These are phyloP conservation scores for Leucoraja erinaceus DNA, from an alignment of 2,113 vertebrate genomes.

Conservation along the genomic window DNA sequence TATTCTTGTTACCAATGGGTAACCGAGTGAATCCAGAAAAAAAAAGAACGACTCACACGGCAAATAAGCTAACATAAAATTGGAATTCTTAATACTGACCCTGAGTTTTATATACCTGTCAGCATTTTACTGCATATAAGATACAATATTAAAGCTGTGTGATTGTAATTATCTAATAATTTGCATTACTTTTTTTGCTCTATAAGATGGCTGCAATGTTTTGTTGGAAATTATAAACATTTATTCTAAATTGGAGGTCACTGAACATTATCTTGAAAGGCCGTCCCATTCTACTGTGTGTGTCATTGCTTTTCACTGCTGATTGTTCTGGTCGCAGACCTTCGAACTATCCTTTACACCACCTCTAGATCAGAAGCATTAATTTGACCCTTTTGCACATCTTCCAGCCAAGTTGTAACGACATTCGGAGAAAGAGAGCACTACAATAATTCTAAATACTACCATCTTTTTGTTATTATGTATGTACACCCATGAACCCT, in stretches of 20 bases:
- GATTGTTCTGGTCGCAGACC: conserved; percentile 27
- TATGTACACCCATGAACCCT: background rate
- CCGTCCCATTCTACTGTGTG: background rate
- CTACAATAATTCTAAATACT: background rate
- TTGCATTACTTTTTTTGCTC: background rate
- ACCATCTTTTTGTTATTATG: background rate
- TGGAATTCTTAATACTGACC: background rate
- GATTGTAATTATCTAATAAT: background rate
- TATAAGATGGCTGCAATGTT: background rate
- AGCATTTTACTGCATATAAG: background rate
- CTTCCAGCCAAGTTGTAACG: background rate
- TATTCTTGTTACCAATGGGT: background rate
- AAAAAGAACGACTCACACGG: background rate
- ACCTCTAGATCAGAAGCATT: conserved; percentile 7
- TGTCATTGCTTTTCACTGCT: conserved; percentile 26
- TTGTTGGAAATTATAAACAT: background rate
- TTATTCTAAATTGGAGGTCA: conserved; percentile 9
- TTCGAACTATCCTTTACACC: background rate
- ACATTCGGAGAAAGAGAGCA: background rate
- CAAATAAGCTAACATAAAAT: background rate
- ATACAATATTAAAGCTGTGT: background rate
- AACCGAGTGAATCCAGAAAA: conserved; percentile 4
- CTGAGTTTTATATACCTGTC: conserved; percentile 15
- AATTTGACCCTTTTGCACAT: background rate
- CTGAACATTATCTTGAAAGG: conserved; percentile 5